phyloP scores from a whole-genome alignment of 2,888 invertebrate genomes.

The Mimachlamys varia region DNA sequence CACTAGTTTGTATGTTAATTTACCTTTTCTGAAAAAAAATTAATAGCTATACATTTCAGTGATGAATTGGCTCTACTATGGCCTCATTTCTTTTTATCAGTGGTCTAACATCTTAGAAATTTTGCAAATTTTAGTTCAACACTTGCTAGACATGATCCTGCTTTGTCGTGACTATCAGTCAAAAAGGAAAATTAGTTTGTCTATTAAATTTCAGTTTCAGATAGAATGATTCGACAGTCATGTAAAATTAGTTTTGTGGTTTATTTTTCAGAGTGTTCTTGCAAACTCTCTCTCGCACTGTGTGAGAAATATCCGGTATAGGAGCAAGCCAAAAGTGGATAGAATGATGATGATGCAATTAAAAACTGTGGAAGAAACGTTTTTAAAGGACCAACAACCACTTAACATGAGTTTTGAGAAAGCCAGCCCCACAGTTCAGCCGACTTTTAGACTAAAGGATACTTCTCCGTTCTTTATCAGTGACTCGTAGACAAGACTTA shows the following conservation, averaged over 20 bases:
- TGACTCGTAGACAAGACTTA: neutral
- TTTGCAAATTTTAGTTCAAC: no score
- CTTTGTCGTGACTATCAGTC: no score
- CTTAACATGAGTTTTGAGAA: neutral
- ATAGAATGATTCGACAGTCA: neutral
- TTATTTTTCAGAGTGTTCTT: constrained; percentile 36
- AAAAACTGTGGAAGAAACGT: neutral
- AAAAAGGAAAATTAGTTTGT: no score
- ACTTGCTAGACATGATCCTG: no score
- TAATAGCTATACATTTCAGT: no score
- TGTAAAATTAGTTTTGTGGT: neutral
- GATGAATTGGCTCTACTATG: no score
- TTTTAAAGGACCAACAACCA: neutral
- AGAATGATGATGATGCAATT: constrained; percentile 29
- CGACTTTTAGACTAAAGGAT: neutral
- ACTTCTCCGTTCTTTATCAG: neutral
- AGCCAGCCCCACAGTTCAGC: constrained; percentile 5
- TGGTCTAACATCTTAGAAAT: no score
- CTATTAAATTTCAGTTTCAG: no score
- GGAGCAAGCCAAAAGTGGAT: constrained; percentile 34
- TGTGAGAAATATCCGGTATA: constrained; percentile 34
- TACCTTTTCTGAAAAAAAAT: no score
- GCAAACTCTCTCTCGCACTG: constrained; percentile 12
- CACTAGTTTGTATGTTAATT: no score
- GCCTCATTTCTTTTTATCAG: no score